phyloP scores from a whole-genome alignment of 2,797 vertebrate species.

The Crax fasciolata region DNA sequence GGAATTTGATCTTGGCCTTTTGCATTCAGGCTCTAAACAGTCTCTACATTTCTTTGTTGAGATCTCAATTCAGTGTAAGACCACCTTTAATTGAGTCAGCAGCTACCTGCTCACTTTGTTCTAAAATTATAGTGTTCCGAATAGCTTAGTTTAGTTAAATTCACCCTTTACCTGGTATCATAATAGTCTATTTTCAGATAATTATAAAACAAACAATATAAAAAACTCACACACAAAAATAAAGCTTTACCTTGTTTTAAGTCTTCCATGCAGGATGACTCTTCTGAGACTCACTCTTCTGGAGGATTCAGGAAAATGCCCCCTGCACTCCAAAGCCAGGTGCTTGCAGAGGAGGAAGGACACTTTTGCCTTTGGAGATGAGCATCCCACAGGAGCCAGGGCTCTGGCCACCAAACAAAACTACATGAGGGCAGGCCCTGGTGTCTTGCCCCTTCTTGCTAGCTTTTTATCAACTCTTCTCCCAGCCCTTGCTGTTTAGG shows the following conservation, averaged over 20 bases:
- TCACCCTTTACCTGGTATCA: background rate
- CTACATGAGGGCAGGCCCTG: accelerated
- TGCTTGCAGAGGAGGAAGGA: background rate
- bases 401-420: background rate
- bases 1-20: background rate
- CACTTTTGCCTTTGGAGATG: background rate
- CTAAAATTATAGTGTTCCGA: background rate
- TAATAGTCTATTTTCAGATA: background rate
- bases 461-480: background rate
- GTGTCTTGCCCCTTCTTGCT: background rate
- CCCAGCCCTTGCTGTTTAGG: background rate
- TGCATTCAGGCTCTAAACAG: background rate
- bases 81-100: background rate
- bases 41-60: background rate
- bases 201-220: background rate
- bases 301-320: accelerated
- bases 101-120: background rate
- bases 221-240: background rate
- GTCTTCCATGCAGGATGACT: background rate
- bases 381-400: background rate
- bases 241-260: background rate
- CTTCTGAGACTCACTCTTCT: background rate
- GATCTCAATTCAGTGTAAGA: background rate
- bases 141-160: background rate
- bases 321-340: background rate